A percentile compares a stretch with the other conserved stretches of the same genome.
Evolutionary conservation across 1,140 invertebrate species (phyloP).

Genomic region (Drosophila murphyi): DNA sequence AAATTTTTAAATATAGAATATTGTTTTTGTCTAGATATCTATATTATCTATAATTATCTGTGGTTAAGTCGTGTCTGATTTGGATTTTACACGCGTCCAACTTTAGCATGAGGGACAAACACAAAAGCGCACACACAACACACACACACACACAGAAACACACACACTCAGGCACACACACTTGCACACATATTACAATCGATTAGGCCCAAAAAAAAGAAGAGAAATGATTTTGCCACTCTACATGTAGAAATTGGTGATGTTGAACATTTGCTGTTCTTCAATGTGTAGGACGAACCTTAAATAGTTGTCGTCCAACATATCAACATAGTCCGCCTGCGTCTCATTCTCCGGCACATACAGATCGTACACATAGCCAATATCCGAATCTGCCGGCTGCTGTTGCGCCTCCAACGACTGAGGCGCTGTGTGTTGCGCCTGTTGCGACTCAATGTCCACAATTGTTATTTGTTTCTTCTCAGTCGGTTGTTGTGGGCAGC

Average conservation of each 20-base stretch:
- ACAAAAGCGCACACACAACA: not conserved
- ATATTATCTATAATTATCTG: not conserved
- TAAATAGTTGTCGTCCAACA: conserved; percentile 83
- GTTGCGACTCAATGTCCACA: conserved; percentile 66
- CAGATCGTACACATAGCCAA: conserved; percentile 82
- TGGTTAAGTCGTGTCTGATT: not conserved
- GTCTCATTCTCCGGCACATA: conserved; percentile 80
- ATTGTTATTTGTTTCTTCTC: conserved; percentile 57
- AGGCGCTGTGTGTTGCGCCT: conserved; percentile 12
- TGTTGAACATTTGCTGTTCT: conserved; percentile 72
- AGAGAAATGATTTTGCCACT: not conserved
- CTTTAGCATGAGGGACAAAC: not conserved
- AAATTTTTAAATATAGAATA: not conserved
- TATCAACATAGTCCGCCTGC: conserved; percentile 73
- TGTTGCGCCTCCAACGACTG: conserved; percentile 8
- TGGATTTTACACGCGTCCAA: not conserved
- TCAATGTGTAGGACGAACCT: conserved; percentile 83
- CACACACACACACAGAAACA: not conserved
- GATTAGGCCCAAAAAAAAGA: conserved; percentile 4
- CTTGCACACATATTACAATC: conserved; percentile 3
- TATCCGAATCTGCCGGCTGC: conserved; percentile 74
- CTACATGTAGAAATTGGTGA: conserved; percentile 78
- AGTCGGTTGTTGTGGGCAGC: not conserved
- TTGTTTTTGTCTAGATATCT: not conserved
- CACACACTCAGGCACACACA: conserved; percentile 33